Evolutionary conservation across 92 coral and sea anemone genomes (phyloP).

Genomic region (Parazoanthus darwini): DNA sequence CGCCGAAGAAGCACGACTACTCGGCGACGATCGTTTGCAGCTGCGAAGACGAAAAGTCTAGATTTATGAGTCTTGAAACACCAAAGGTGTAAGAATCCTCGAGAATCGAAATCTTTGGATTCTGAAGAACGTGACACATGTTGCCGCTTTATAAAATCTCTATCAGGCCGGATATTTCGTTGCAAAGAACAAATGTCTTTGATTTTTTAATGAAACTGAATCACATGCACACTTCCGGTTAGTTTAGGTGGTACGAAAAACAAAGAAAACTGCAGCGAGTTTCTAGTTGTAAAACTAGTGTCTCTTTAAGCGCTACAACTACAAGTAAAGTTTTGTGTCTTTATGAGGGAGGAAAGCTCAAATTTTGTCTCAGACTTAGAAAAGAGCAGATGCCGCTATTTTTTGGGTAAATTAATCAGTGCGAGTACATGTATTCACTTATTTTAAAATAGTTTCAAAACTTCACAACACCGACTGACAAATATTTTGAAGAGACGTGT

Average conservation of each 20-base stretch:
- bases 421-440: too few relatives aligned
- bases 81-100: constrained; percentile 36
- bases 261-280: background rate
- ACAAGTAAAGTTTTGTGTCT: too few relatives aligned
- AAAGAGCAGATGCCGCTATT: too few relatives aligned
- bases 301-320: too few relatives aligned
- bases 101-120: constrained; percentile 18
- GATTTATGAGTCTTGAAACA: constrained; percentile 5
- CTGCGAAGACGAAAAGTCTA: constrained; percentile 35
- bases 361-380: too few relatives aligned
- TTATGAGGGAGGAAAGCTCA: too few relatives aligned
- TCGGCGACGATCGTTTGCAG: constrained; percentile 31
- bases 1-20: constrained; percentile 38
- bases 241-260: background rate
- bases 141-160: background rate
- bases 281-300: too few relatives aligned
- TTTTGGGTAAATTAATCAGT: too few relatives aligned
- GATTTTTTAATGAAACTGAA: constrained; percentile 2
- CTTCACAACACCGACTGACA: too few relatives aligned
- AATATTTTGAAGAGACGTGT: too few relatives aligned
- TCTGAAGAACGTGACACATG: constrained; percentile 28
- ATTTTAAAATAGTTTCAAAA: too few relatives aligned
- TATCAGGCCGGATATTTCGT: constrained; percentile 36
- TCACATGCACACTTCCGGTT: constrained; percentile 7
- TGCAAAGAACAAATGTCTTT: constrained; percentile 29